Conservation (phyloP, 2,113 vertebrate species). For the Grammomys dolichurus region DNA sequence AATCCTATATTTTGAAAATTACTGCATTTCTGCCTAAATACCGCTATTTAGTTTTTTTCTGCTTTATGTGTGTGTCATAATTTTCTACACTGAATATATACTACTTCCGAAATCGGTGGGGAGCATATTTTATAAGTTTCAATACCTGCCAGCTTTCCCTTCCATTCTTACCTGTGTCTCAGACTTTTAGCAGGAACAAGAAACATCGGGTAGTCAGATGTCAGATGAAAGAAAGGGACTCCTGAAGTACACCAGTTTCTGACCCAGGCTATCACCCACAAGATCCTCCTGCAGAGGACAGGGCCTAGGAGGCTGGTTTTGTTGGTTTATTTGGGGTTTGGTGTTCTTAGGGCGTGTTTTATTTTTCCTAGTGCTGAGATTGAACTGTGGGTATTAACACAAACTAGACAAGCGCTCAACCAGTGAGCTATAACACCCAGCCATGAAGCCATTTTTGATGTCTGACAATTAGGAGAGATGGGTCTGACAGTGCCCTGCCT, state of each 20-base stretch:
- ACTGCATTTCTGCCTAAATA: not conserved
- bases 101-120: not conserved
- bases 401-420: not conserved
- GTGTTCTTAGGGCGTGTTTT: not conserved
- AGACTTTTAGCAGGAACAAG: not conserved
- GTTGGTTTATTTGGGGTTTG: not conserved
- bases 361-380: not conserved
- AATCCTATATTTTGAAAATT: not conserved
- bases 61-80: not conserved
- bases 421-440: not conserved
- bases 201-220: not conserved
- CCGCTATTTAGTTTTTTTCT: not conserved
- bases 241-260: not conserved
- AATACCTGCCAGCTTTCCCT: not conserved
- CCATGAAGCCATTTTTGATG: not conserved
- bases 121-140: not conserved
- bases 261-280: not conserved
- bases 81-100: not conserved
- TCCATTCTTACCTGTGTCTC: not conserved
- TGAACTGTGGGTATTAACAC: not conserved
- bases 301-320: accelerated
- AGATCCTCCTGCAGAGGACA: not conserved
- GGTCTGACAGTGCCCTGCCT: accelerated
- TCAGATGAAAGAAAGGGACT: not conserved
- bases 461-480: not conserved